Conservation (phyloP, 2,113 vertebrate genomes). For the Cyprinodon tularosa region DNA sequence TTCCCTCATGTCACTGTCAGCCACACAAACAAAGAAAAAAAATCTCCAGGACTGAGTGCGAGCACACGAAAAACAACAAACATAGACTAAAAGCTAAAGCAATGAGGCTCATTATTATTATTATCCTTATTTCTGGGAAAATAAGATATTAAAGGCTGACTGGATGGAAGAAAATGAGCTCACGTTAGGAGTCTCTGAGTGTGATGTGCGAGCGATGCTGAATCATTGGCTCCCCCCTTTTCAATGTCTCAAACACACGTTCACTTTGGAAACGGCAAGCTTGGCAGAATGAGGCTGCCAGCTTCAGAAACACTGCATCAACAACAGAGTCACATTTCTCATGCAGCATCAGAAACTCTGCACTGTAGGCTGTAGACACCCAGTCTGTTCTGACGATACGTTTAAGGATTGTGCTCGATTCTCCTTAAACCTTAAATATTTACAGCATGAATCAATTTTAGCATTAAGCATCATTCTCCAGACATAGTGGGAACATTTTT, state of each 20-base stretch:
- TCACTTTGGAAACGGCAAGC: slow-evolving; percentile 32
- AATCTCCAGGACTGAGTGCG: no score
- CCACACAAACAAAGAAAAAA: slow-evolving; percentile 1
- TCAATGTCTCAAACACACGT: slow-evolving; percentile 24
- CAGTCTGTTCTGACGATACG: background rate
- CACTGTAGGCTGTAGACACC: background rate
- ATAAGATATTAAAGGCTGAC: background rate
- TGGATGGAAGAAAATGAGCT: background rate
- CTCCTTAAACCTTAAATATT: slow-evolving; percentile 8
- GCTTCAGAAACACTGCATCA: slow-evolving; percentile 28
- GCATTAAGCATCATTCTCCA: background rate
- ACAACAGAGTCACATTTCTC: slow-evolving; percentile 11
- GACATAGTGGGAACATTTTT: background rate
- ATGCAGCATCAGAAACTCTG: slow-evolving; percentile 10
- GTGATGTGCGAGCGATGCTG: slow-evolving; percentile 36
- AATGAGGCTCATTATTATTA: background rate
- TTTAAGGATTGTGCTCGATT: background rate
- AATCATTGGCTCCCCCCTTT: slow-evolving; percentile 36
- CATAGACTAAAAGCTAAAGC: background rate
- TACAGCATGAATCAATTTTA: slow-evolving; percentile 30
- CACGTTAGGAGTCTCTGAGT: slow-evolving; percentile 4
- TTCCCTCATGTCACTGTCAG: slow-evolving; percentile 34
- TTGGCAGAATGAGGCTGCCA: slow-evolving; percentile 53
- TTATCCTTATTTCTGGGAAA: background rate
- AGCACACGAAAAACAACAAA: background rate